Base-by-base conservation (phyloP, 1,140 invertebrate genomes). In the Macrobrachium rosenbergii region DNA sequence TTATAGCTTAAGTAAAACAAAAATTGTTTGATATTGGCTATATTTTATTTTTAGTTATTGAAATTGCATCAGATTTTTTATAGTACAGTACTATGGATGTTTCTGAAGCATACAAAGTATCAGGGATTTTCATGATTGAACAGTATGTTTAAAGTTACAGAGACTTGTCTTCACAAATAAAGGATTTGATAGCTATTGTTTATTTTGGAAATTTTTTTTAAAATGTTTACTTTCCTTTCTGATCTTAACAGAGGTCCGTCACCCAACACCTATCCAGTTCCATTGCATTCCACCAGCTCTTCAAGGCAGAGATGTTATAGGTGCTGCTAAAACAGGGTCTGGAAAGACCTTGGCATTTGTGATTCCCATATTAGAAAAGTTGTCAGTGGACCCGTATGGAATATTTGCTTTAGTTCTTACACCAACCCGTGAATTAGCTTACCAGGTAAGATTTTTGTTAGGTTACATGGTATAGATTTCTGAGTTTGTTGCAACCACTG, bases 281-380 rank as follows among this genome's bases (percentile, higher is more conserved):
- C 94, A 95, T 89, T 97, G 96, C 91, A 96, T 98, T 90, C 95
- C 96, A 62, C 92, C 94, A 58, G 97, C 99, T 90, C 92, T 99
- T 69, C 90, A 93, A 89, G 97, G 97, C 0, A 93, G 94, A 90
- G 97, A 99, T 93, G 96, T 97, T 82, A 98, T 99, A 91, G 98
- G 98, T 19, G 95, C 97, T 90, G 98, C 98, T 2, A 98, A 99
- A 93, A 99, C 99, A 60, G 99, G 98, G 28, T 99, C 97, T 82
- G 99, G 99, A 60, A 99, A 99, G 94, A 99, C 98, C 8, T 95
- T 98, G 90, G 97, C 98, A 0, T 99, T 99, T 94, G 97, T 97
- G 7, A 91, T 99, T 23, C 99, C 99, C 0, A 98, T 99, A 91
- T 92, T 99, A 77, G 97, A 99, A 92, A 95, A 95, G 89, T 93